Conservation (phyloP, 2,113 vertebrate species). For the Numenius arquata region DNA sequence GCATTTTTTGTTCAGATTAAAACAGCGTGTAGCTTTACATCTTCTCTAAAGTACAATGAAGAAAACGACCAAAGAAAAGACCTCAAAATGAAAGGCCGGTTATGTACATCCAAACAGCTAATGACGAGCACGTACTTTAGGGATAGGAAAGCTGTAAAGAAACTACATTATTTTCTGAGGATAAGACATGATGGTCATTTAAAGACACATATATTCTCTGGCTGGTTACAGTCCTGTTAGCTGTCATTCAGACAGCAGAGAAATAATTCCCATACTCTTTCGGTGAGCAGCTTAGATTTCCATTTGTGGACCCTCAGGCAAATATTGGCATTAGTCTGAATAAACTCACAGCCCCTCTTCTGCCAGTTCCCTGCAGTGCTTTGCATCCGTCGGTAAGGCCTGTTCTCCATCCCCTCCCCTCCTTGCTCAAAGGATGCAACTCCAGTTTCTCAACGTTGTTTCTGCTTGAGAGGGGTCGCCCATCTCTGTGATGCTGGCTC, state of each 20-base stretch:
- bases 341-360: neutral
- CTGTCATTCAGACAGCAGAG: neutral
- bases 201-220: neutral
- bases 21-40: neutral
- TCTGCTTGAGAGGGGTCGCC: neutral
- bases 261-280: neutral
- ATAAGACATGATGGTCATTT: neutral
- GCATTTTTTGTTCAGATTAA: neutral
- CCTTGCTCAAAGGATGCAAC: neutral
- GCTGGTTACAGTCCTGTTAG: neutral
- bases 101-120: neutral
- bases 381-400: neutral
- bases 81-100: neutral
- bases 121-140: neutral
- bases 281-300: neutral
- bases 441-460: neutral
- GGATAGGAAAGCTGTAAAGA: neutral
- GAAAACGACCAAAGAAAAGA: neutral
- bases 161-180: neutral
- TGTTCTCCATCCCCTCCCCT: neutral
- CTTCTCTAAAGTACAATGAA: neutral
- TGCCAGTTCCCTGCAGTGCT: neutral
- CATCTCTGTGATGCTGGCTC: neutral
- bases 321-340: neutral
- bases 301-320: neutral